Evolutionary conservation across 2,113 vertebrate species (phyloP), one percentile per base, ranked within the genome.

Genomic region (Aegotheles bennettii): DNA sequence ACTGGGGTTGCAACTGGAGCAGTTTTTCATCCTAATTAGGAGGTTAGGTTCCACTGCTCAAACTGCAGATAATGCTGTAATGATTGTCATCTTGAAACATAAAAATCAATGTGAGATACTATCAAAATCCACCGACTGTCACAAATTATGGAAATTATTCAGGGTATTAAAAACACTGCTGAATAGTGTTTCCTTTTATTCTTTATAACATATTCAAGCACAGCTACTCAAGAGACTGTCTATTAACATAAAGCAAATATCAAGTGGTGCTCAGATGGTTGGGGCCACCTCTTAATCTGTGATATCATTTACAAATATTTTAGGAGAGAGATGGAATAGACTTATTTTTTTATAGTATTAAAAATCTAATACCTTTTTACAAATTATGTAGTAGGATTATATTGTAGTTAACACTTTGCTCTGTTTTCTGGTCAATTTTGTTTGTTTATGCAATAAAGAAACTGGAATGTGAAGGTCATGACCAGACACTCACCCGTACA

Each of bases 21-120:
- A 88, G 92, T 97, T 97, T 98, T 98, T 98, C 97, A 97, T 97
- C 97, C 97, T 98, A 98, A 98, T 98, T 98, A 98, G 97, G 97
- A 97, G 97, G 98, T 97, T 97, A 94, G 90, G 91, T 97, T 97
- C 93, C 86, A 96, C 87, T 97, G 97, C 95, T 98, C 97, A 97
- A 96, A 93, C 97, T 97, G 91, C 95, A 97, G 96, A 98, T 98
- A 98, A 98, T 97, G 97, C 96, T 95, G 88, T 97, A 98, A 98
- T 98, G 97, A 98, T 98, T 98, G 97, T 98, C 97, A 96, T 97
- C 97, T 95, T 95, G 94, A 97, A 97, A 98, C 94, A 94, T 95
- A 96, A 96, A 97, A 98, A 97, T 98, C 97, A 81, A 97, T 98
- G 84, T 43, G 89, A 94, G 96, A 97, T 97, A 84, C 88, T 92